Evolutionary conservation across 2,113 vertebrate genomes (phyloP), one percentile per base, ranked within the genome.

Genomic region (Cygnus buccinator): DNA sequence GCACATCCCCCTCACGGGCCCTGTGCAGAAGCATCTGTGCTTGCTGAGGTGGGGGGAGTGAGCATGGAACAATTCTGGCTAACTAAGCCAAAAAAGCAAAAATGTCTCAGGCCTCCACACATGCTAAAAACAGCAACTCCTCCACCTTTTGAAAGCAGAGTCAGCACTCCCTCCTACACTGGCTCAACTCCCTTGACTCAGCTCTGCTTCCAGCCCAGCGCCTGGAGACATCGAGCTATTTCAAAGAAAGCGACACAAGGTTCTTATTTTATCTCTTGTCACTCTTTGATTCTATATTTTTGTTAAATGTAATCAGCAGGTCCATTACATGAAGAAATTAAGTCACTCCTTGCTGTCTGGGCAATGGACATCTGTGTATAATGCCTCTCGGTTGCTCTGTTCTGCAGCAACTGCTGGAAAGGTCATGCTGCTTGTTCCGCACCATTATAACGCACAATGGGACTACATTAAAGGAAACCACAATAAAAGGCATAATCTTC

Each of bases 401-500:
- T 82, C 41, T 31, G 31, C 71, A 59, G 31, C 48, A 72, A 73
- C 94, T 84, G 35, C 78, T 95, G 59, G 70, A 95, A 80, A 90
- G 48, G 63, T 77, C 3, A 10, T 55, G 41, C 37, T 66, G 85
- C 29, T 84, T 94, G 89, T 61, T 96, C 81, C 68, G 44, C 28
- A 52, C 58, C 61, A 52, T 70, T 84, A n/a, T 72, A 84, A 89
- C 48, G 61, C 65, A 73, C 66, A 83, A n/a, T 43, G 11, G 21
- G 65, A 93, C 33, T 91, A 62, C 72, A 70, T 92, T 68, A 93
- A 94, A 97, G 77, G 81, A 97, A 97, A 96, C 12, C 29, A 94
- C 88, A 97, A 66, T 44, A 87, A 92, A 97, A 94, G 93, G 61
- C 76, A 82, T 50, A 79, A 83, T 65, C 55, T 83, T 68, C 57